A percentile compares a stretch with the other conserved stretches of the same genome.
These are phyloP conservation scores for Morpho achilles DNA, from an alignment of 2,888 invertebrate species.

Conservation along the genomic window DNA sequence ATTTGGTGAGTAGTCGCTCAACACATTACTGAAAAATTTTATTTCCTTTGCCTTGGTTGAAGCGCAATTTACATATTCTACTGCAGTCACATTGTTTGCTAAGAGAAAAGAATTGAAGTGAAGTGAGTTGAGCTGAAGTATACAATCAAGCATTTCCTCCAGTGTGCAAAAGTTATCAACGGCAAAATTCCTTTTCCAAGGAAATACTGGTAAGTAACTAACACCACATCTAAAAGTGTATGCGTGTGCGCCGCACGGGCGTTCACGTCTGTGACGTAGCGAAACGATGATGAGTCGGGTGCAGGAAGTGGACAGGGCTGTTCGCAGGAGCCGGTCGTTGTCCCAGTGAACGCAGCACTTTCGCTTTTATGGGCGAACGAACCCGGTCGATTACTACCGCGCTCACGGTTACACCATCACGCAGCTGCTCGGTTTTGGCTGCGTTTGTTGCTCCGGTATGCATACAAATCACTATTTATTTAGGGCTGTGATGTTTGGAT, in stretches of 20 bases:
- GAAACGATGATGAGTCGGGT: conserved; percentile 49
- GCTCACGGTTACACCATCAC: conserved; percentile 73
- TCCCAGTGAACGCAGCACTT: conserved; percentile 77
- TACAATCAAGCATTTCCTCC: no score
- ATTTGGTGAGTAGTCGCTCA: no score
- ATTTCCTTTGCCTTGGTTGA: no score
- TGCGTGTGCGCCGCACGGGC: conserved; percentile 3
- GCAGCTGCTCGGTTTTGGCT: conserved; percentile 58
- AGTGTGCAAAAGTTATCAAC: no score
- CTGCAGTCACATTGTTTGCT: no score
- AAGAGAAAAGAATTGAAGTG: no score
- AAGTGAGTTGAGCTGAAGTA: no score
- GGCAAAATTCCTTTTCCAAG: no score
- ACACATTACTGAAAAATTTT: no score
- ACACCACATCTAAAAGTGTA: no score
- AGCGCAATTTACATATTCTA: no score
- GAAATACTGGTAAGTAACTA: no score
- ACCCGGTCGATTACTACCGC: conserved; percentile 72
- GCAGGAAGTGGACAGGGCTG: conserved; percentile 56
- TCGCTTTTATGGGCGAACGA: conserved; percentile 78
- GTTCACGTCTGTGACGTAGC: conserved; percentile 34
- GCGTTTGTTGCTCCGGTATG: conserved; percentile 57
- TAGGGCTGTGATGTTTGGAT: conserved; percentile 65
- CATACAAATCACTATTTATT: conserved; percentile 62
- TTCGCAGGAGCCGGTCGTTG: conserved; percentile 72